Evolutionary conservation across 2,888 invertebrate genomes (phyloP).

Genomic region (Entomobrya multifasciata): DNA sequence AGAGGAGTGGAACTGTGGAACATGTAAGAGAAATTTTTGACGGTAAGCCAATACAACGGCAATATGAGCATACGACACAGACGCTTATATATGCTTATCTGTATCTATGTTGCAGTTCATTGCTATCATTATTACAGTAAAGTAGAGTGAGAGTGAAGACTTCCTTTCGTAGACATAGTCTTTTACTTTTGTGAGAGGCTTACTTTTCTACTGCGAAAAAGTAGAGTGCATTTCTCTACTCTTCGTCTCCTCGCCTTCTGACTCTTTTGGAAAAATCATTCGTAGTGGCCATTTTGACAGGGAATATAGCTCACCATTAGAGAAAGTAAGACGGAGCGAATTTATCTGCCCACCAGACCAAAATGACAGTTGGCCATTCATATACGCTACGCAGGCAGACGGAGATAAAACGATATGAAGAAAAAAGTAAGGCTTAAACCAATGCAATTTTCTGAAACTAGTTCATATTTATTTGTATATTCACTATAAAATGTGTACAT

Average conservation of each 20-base stretch:
- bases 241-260: background rate
- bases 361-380: slow-evolving; percentile 56
- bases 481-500: background rate
- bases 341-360: slow-evolving; percentile 52
- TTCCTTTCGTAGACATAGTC: too few relatives aligned
- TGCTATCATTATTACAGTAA: too few relatives aligned
- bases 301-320: slow-evolving; percentile 60
- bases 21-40: slow-evolving; percentile 45
- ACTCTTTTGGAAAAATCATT: slow-evolving; percentile 61
- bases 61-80: too few relatives aligned
- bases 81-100: background rate
- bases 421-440: slow-evolving; percentile 28
- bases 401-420: too few relatives aligned
- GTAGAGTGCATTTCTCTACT: slow-evolving; percentile 39
- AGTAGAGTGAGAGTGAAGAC: slow-evolving; percentile 17
- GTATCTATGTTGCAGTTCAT: too few relatives aligned
- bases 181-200: slow-evolving; percentile 6
- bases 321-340: slow-evolving; percentile 40
- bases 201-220: background rate
- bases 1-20: slow-evolving; percentile 27
- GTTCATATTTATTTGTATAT: slow-evolving; percentile 1
- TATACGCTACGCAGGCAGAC: too few relatives aligned
- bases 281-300: slow-evolving; percentile 52
- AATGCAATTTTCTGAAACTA: slow-evolving; percentile 42
- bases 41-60: slow-evolving; percentile 35